Evolutionary conservation across 2,888 invertebrate genomes (phyloP).

Genomic region (Camptogramma bilineatum): DNA sequence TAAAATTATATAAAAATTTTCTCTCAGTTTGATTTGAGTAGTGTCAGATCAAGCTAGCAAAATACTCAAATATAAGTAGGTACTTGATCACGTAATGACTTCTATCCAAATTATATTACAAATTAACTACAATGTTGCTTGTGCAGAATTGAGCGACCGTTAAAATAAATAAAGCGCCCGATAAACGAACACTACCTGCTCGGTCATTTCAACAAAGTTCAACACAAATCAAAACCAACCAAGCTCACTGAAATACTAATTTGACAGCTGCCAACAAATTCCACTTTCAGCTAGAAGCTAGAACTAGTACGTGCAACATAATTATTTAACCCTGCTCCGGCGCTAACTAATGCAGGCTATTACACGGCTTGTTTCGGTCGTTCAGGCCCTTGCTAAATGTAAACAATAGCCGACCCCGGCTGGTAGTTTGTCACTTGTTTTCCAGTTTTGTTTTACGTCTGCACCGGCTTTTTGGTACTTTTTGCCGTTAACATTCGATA

Average conservation of each 20-base stretch:
- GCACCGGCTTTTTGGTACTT: constrained; percentile 50
- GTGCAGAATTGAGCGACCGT: no score
- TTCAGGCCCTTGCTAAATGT: constrained; percentile 47
- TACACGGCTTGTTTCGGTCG: constrained; percentile 44
- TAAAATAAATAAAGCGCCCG: neutral
- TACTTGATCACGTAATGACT: no score
- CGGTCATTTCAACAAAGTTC: constrained; percentile 7
- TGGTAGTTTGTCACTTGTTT: constrained; percentile 65
- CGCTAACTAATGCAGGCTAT: constrained; percentile 43
- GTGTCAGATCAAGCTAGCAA: no score
- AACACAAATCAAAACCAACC: constrained; percentile 18
- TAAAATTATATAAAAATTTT: no score
- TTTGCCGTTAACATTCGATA: constrained; percentile 56
- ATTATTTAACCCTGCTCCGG: constrained; percentile 38
- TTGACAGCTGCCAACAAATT: constrained; percentile 34
- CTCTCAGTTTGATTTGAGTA: no score
- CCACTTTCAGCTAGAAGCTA: constrained; percentile 26
- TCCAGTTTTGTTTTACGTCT: constrained; percentile 60
- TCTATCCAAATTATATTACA: no score
- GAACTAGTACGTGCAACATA: constrained; percentile 33
- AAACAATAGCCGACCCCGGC: constrained; percentile 54
- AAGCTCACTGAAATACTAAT: constrained; percentile 40
- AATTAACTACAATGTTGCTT: no score
- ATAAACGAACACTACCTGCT: neutral
- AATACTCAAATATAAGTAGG: no score